These are phyloP conservation scores for Aviceda subcristata DNA, from an alignment of 2,113 vertebrate species.

Conservation along the genomic window DNA sequence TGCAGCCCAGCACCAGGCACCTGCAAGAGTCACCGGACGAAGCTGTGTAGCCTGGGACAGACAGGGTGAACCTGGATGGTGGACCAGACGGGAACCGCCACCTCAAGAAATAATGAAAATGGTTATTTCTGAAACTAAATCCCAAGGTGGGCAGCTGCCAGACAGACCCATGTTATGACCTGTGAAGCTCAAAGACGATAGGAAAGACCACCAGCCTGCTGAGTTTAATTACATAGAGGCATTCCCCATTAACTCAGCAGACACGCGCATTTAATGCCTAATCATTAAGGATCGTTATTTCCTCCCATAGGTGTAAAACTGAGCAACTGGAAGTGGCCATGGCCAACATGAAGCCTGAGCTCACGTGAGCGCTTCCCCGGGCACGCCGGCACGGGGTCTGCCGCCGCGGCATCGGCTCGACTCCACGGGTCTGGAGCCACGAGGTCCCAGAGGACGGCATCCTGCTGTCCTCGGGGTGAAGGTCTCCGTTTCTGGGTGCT, in stretches of 20 bases:
- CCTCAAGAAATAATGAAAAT: not conserved
- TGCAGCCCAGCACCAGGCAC: fast-evolving
- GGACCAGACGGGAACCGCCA: not conserved
- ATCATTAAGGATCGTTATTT: not conserved
- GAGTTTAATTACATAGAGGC: not conserved
- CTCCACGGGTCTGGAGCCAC: fast-evolving
- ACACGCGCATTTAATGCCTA: not conserved
- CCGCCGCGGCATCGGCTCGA: fast-evolving
- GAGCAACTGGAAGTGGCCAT: not conserved
- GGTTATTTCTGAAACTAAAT: not conserved
- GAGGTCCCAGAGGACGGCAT: fast-evolving
- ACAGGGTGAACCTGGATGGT: not conserved
- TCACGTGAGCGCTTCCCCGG: fast-evolving
- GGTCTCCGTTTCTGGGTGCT: not conserved
- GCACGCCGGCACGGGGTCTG: fast-evolving
- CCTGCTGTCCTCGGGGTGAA: not conserved
- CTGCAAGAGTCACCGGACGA: no score
- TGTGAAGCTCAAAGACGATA: not conserved
- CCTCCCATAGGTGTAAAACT: not conserved
- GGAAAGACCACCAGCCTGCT: not conserved
- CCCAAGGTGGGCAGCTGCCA: not conserved
- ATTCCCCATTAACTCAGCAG: fast-evolving
- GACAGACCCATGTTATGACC: not conserved
- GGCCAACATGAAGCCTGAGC: fast-evolving
- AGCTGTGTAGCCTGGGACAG: not conserved